Base-by-base conservation (phyloP, 2,113 vertebrate species). In the western clawed frog (Xenopus tropicalis) region DNA sequence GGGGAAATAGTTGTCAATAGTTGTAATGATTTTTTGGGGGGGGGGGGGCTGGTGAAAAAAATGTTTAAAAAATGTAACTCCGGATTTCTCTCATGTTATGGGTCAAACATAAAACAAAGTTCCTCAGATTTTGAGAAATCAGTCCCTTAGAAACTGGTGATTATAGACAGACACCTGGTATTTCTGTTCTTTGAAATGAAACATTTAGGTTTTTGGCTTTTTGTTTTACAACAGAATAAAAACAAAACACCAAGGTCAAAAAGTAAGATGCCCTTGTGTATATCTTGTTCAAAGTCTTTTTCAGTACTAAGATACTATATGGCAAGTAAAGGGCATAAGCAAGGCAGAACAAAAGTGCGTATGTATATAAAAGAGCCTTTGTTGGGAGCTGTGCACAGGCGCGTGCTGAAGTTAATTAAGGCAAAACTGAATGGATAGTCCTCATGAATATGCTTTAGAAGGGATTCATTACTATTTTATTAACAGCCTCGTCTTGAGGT, bases 281-380 rank as follows among this genome's bases (percentile, higher is more conserved):
- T 11, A 64, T 9, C 48, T 22, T 12, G 61, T 37, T 37, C 29
- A 8, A 9, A 72, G 70, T 59, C 24, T 25, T 64, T 7, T 64
- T 42, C 61, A 54, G 12, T 65, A 7, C 24, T 23, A 46, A 72
- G 65, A 14, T 44, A 44, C 54, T 46, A 20, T 56, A 56, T 19
- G 51, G 21, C 25, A 72, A 48, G 65, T 65, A 72, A 72, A 72
- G 48, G 61, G 56, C 48, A 57, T 54, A 61, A 65, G 29, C 25
- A 48, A 56, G 42, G 70, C 42, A 65, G 70, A 72, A 72, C 70
- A 72, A 65, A 65, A 65, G 70, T 72, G 51, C 62, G 64, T 37
- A 72, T 72, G 70, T 72, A 64, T 72, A 72, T 64, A 72, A 72
- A 72, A 64, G 70, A 62, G 20, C n/a, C 59, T 72, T 72, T 71